phyloP scores from a whole-genome alignment of 2,113 vertebrate species.

The Nannospalax galili region DNA sequence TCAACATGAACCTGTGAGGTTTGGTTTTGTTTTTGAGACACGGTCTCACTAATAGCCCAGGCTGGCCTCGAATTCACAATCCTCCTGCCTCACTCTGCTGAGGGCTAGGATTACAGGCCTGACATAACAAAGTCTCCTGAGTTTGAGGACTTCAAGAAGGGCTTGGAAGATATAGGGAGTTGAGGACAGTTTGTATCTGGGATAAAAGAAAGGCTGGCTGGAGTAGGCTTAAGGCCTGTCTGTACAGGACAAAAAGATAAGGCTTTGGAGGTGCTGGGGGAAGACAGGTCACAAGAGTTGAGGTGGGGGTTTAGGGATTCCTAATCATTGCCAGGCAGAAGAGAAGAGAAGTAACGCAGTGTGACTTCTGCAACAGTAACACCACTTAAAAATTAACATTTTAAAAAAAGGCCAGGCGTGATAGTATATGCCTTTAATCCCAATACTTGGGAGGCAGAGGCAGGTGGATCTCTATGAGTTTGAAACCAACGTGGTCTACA shows the following conservation, averaged over 20 bases:
- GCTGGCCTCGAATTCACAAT: not conserved
- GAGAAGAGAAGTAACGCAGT: not conserved
- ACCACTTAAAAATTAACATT: not conserved
- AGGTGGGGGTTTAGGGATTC: not conserved
- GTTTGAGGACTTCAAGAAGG: not conserved
- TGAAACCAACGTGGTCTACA: too few species aligned
- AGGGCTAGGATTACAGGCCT: not conserved
- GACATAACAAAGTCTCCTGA: too few species aligned
- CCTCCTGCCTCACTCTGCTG: not conserved
- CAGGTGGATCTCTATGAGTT: too few species aligned
- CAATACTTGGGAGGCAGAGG: too few species aligned
- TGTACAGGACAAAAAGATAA: not conserved
- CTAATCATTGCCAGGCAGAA: not conserved
- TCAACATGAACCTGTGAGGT: not conserved
- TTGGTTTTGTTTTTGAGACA: not conserved
- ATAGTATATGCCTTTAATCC: too few species aligned
- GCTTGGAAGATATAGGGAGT: not conserved
- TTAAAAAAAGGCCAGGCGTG: too few species aligned
- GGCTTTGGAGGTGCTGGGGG: not conserved
- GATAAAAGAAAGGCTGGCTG: not conserved
- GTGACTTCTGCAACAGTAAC: not conserved
- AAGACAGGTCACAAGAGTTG: not conserved
- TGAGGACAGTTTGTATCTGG: not conserved
- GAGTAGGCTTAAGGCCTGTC: not conserved
- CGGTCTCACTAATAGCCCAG: too few species aligned